A percentile compares a stretch with the other conserved stretches of the same genome.
Conservation (phyloP, 2,888 invertebrate genomes). For the Parnassius apollo region DNA sequence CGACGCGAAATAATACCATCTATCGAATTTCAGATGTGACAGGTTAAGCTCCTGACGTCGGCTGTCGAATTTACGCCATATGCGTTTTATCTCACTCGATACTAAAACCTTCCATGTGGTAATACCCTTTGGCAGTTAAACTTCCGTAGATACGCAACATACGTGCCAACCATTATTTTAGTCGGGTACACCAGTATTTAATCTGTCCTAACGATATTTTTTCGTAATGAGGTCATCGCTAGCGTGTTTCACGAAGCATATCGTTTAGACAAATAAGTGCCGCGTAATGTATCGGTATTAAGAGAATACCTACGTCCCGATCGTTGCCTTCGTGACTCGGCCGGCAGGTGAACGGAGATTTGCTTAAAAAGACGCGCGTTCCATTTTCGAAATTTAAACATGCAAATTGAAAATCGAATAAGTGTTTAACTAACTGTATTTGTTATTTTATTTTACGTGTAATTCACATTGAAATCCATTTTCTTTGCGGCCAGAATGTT, state of each 20-base stretch:
- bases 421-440: neutral
- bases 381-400: constrained; percentile 45
- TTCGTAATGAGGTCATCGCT: constrained; percentile 68
- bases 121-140: constrained; percentile 33
- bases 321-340: constrained; percentile 54
- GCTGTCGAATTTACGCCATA: constrained; percentile 54
- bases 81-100: constrained; percentile 53
- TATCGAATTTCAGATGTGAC: constrained; percentile 66
- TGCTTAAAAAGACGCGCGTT: constrained; percentile 37
- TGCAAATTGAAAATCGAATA: constrained; percentile 8
- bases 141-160: constrained; percentile 39
- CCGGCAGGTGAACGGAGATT: constrained; percentile 55
- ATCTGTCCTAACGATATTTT: constrained; percentile 37
- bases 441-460: constrained; percentile 16
- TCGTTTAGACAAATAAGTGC: constrained; percentile 51
- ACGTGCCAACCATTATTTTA: constrained; percentile 38
- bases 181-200: constrained; percentile 45
- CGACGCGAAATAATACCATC: constrained; percentile 59
- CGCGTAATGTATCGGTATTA: constrained; percentile 37
- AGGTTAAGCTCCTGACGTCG: constrained; percentile 49
- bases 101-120: constrained; percentile 31
- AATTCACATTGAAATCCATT: constrained; percentile 7
- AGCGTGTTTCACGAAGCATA: constrained; percentile 59
- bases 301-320: constrained; percentile 43
- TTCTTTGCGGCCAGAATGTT: constrained; percentile 42